These are phyloP conservation scores for Melitaea athalia DNA, from an alignment of 2,888 invertebrate species.

Conservation along the genomic window DNA sequence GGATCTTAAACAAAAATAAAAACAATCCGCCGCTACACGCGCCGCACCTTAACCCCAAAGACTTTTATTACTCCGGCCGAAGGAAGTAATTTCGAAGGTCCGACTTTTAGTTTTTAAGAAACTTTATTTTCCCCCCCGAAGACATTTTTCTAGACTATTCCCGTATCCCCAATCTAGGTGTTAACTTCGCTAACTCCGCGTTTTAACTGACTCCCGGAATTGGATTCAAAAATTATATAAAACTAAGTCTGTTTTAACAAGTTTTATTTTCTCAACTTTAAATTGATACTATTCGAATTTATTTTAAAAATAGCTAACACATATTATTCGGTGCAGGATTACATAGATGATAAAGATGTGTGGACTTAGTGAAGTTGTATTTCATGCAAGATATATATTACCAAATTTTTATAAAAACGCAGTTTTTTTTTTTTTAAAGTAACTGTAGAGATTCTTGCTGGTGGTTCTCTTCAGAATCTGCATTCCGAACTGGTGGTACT, in stretches of 20 bases:
- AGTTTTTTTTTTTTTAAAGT: too few species aligned
- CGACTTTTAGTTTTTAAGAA: constrained; percentile 81
- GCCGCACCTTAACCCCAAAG: constrained; percentile 61
- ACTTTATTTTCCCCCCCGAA: constrained; percentile 73
- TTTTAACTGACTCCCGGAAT: constrained; percentile 43
- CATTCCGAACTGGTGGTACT: too few species aligned
- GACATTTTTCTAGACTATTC: constrained; percentile 67
- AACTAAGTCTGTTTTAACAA: constrained; percentile 40
- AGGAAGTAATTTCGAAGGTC: constrained; percentile 81
- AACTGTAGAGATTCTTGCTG: too few species aligned
- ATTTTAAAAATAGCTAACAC: constrained; percentile 7
- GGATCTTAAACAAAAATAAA: constrained; percentile 11
- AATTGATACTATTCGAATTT: constrained; percentile 36
- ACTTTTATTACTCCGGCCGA: constrained; percentile 80
- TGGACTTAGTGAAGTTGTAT: too few species aligned
- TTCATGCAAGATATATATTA: too few species aligned
- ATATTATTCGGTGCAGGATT: background rate
- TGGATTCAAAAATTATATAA: constrained; percentile 40
- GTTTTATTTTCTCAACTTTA: constrained; percentile 34
- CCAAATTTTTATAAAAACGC: too few species aligned
- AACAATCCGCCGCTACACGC: constrained; percentile 32
- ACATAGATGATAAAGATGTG: background rate
- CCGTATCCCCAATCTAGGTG: constrained; percentile 48
- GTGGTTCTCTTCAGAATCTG: too few species aligned
- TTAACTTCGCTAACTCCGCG: constrained; percentile 47